Evolutionary conservation across 2,797 vertebrate genomes (phyloP), one percentile per base, ranked within the genome.

Genomic region (Paedocypris micromegethes): DNA sequence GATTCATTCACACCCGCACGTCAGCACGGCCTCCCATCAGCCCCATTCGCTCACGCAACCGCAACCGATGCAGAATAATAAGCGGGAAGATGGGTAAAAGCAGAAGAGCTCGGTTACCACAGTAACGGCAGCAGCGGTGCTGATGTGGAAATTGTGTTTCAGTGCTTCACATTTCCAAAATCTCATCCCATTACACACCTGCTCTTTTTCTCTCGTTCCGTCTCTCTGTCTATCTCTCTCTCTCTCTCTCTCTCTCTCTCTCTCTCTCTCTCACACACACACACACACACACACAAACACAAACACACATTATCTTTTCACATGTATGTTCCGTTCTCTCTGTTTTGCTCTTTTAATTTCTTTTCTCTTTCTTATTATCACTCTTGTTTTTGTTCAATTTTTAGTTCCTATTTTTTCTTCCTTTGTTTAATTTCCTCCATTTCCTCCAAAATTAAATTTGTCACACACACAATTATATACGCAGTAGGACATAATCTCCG

Each of bases 31-130:
- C 60, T 65, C 72, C 41, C 38, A 43, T 68, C 40, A 23, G 23
- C 23, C 23, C 23, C 23, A 23, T 68, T 60, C 42, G 37, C n/a
- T 40, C 47, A 58, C 56, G 75, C 68, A 75, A 74, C 72, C 9
- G 23, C 46, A 74, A 78, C 79, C 81, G 70, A 80, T 78, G 76
- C 64, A 55, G 84, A 83, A 84, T 82, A 82, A 79, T 76, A 84
- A 83, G 64, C 68, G 61, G 60, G 43, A 6, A 54, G 72, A 77
- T 58, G 63, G 45, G 43, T 49, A n/a, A 72, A 50, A 53, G 64
- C 2, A 64, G 51, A 77, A 50, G 57, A 41, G 9, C 53, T 56
- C 51, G 2, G 68, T 58, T 72, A 69, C 65, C 45, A 76, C 71
- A 72, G 62, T 51, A 73, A 49, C 62, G 41, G 54, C 7, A 47